phyloP scores from a whole-genome alignment of 2,888 invertebrate genomes.

The Drosophila peninsularis region DNA sequence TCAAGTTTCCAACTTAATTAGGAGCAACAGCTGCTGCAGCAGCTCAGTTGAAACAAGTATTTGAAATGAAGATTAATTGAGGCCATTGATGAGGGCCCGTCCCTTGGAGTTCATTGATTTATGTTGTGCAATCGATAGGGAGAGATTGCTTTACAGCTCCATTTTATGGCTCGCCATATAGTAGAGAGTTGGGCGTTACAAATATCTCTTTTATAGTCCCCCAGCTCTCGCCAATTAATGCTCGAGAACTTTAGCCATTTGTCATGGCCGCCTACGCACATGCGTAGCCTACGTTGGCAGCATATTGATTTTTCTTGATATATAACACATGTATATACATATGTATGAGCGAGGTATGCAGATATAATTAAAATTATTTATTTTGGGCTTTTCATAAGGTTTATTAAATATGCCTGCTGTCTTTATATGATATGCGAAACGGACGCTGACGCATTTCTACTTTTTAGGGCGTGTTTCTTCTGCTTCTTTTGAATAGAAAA shows the following conservation, averaged over 20 bases:
- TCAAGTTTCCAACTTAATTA: constrained; percentile 19
- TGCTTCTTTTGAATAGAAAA: constrained; percentile 19
- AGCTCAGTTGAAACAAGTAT: constrained; percentile 2
- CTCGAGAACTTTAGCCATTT: constrained; percentile 35
- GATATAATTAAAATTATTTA: constrained; percentile 47
- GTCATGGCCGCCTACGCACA: constrained; percentile 45
- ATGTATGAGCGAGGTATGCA: constrained; percentile 7
- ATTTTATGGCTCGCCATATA: constrained; percentile 9
- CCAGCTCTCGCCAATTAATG: constrained; percentile 11
- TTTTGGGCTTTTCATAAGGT: constrained; percentile 57
- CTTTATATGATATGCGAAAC: constrained; percentile 15
- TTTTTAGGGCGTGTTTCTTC: constrained; percentile 50
- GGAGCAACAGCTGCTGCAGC: neutral
- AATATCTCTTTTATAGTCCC: constrained; percentile 14
- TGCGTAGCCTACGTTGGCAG: constrained; percentile 39
- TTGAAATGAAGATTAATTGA: constrained; percentile 26
- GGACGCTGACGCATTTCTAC: constrained; percentile 52
- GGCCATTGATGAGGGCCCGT: neutral
- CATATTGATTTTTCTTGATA: constrained; percentile 56
- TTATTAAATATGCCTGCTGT: constrained; percentile 20
- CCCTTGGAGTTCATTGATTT: constrained; percentile 41
- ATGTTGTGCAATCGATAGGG: constrained; percentile 31
- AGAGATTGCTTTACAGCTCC: constrained; percentile 7
- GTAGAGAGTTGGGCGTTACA: constrained; percentile 24
- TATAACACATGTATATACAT: neutral